phyloP scores from a whole-genome alignment of 35 echinoderm and acorn worm genomes.

The Holothuria glaberrima region DNA sequence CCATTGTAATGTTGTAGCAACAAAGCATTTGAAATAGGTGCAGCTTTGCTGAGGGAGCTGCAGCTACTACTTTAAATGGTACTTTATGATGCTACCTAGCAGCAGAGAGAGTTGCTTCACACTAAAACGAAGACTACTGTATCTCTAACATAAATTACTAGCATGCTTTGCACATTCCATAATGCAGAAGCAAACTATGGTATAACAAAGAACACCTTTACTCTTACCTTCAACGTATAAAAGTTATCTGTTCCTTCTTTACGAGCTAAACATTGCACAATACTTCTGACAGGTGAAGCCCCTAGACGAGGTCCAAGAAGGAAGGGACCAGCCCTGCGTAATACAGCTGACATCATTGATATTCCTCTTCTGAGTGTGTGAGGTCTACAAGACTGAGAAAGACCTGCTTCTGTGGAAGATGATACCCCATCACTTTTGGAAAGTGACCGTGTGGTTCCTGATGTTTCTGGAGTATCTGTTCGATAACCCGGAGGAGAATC shows the following conservation, averaged over 20 bases:
- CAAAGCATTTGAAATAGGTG: no score
- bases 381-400: slow-evolving; percentile 6
- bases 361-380: slow-evolving; percentile 12
- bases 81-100: no score
- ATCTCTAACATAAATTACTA: no score
- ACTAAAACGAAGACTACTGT: no score
- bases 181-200: no score
- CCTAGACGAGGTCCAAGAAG: slow-evolving; percentile 87
- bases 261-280: slow-evolving; percentile 93
- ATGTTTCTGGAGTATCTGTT: neutral
- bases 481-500: slow-evolving; percentile 15
- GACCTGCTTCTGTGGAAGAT: slow-evolving; percentile 42
- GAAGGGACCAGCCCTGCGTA: slow-evolving; percentile 91
- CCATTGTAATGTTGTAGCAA: no score
- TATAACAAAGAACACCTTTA: no score
- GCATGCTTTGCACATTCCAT: no score
- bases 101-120: no score
- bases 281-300: slow-evolving; percentile 92
- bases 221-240: slow-evolving; percentile 92
- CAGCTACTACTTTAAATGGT: no score
- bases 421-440: slow-evolving; percentile 19
- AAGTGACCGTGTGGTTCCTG: neutral
- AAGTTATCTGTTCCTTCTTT: slow-evolving; percentile 91
- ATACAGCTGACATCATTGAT: slow-evolving; percentile 17
- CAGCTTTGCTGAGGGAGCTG: no score